Evolutionary conservation across 2,888 invertebrate genomes (phyloP).

Genomic region (Xiphydria camelus): DNA sequence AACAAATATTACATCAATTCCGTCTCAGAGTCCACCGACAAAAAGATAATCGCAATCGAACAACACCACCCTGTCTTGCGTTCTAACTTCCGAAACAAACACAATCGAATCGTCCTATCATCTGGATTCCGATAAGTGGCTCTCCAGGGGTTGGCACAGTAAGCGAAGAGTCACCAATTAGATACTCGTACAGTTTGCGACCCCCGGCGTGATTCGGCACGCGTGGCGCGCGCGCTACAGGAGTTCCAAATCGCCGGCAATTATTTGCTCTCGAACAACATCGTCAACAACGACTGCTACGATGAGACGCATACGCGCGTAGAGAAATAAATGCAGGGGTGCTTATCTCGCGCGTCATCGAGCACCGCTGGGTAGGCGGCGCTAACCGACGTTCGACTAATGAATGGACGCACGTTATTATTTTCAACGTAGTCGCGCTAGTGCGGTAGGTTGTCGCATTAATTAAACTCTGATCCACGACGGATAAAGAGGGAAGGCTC

Average conservation of each 20-base stretch:
- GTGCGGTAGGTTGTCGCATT: constrained; percentile 19
- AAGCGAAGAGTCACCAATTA: no score
- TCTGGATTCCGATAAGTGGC: no score
- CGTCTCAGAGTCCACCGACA: no score
- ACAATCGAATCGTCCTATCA: no score
- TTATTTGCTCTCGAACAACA: constrained; percentile 45
- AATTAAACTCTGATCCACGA: constrained; percentile 24
- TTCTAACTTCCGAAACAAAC: no score
- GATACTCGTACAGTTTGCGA: no score
- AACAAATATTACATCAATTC: no score
- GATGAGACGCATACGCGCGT: no score
- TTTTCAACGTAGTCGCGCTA: constrained; percentile 20
- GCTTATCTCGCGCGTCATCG: constrained; percentile 21
- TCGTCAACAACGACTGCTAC: constrained; percentile 33
- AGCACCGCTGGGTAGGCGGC: constrained; percentile 5
- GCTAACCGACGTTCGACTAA: constrained; percentile 17
- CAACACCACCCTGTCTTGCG: no score
- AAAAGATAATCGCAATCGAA: no score
- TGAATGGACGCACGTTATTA: constrained; percentile 21
- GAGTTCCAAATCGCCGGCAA: constrained; percentile 25
- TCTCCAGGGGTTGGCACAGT: no score
- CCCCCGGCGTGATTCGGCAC: no score
- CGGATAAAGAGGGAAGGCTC: constrained; percentile 16
- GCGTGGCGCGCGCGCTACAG: not conserved
- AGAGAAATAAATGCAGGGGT: constrained; percentile 24